Base-by-base conservation (phyloP, 1,140 invertebrate genomes). In the Cherax quadricarinatus region DNA sequence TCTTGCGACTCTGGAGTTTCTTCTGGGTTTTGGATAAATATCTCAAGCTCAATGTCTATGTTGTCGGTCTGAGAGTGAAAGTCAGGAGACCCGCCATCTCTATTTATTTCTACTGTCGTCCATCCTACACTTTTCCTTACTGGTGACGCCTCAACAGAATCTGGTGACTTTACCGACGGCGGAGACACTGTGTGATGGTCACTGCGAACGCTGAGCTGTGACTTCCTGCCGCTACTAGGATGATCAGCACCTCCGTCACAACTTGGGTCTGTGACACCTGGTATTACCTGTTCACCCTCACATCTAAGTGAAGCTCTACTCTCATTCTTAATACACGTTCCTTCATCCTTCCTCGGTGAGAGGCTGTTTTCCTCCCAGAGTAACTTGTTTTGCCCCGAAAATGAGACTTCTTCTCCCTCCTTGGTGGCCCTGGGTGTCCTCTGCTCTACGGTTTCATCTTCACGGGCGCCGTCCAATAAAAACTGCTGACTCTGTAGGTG, bases 21-120 rank as follows among this genome's bases (percentile, higher is more conserved):
- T 51, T 12, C 24, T 84, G 82, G 14, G 7, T 84, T 84, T 21
- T 87, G 48, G 14, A 87, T 21, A 51, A 57, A 88, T 41, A 88
- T 80, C 24, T 88, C 78, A 16, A 88, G 86, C 48, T 88, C 86
- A 18, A 88, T 14, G 53, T 88, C 86, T 80, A 81, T 66, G 78
- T 88, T 88, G 24, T 48, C 81, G 30, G 75, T 7, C 53, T 62
- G 75, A 41, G 51, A 81, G n/a, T 24, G 16, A 10, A 7, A 62
- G 53, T 88, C 75, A 24, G 30, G 51, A 4, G 51, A 48, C 5
- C 4, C 9, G 86, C 41, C 6, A 12, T 16, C 53, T 4, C 75
- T 53, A 49, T 41, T 49, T 41, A 7, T 62, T 53, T 60, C 41
- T 24, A 62, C 6, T 6, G 9, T 70, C 10, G 24, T 16, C 24